A percentile compares a stretch with the other conserved stretches of the same genome.
Conservation (phyloP, 2,113 vertebrate genomes). For the Dicentrarchus labrax region DNA sequence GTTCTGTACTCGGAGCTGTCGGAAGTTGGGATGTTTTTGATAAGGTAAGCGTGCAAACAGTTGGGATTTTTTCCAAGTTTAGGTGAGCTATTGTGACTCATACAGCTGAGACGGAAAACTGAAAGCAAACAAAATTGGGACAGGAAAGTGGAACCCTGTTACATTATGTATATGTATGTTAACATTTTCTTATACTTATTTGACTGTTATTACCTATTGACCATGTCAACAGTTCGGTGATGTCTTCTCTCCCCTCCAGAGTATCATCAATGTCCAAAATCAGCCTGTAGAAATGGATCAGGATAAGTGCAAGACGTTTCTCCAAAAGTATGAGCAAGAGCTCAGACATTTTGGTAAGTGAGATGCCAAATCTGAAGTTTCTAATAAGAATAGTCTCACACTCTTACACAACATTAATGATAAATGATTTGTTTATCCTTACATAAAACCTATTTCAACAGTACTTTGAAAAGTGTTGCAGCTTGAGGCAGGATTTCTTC, state of each 20-base stretch:
- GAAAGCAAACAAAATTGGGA: background rate
- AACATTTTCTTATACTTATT: background rate
- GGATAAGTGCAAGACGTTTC: constrained; percentile 88
- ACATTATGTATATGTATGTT: background rate
- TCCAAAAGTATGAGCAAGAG: constrained; percentile 93
- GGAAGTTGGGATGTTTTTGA: constrained; percentile 95
- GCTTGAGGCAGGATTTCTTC: background rate
- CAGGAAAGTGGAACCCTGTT: background rate
- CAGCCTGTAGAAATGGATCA: constrained; percentile 87
- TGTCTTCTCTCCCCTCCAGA: constrained; percentile 81
- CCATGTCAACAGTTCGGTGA: background rate
- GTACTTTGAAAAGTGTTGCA: background rate
- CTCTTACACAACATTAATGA: background rate
- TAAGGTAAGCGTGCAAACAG: constrained; percentile 82
- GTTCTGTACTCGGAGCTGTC: constrained; percentile 85
- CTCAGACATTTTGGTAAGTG: constrained; percentile 96
- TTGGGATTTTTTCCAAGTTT: too few relatives aligned
- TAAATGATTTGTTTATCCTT: background rate
- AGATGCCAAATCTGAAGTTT: background rate
- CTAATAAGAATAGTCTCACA: background rate
- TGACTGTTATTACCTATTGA: background rate
- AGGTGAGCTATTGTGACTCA: background rate
- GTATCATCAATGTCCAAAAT: constrained; percentile 92
- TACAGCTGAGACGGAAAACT: background rate
- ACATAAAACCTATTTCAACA: background rate